Conservation (phyloP, 2,797 vertebrate species). For the Lutjanus campechanus region DNA sequence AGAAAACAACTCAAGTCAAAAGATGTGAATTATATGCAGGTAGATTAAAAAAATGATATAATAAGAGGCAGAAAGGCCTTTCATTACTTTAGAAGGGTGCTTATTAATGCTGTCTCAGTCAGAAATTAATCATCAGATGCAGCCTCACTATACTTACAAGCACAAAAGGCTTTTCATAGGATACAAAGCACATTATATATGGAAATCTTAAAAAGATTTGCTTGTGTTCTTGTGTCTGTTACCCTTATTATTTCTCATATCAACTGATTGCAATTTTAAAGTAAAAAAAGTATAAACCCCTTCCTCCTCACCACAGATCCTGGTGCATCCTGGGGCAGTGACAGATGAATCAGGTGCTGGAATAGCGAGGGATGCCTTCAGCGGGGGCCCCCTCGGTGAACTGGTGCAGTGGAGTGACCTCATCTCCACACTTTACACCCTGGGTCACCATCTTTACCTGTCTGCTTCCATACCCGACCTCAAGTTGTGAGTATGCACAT, state of each 20-base stretch:
- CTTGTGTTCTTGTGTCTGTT: not conserved
- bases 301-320: slow-evolving; percentile 73
- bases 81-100: not conserved
- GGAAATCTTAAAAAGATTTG: not conserved
- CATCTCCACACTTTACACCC: slow-evolving; percentile 90
- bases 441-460: slow-evolving; percentile 91
- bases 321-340: slow-evolving; percentile 88
- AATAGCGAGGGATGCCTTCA: slow-evolving; percentile 89
- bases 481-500: slow-evolving; percentile 26
- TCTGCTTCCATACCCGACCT: slow-evolving; percentile 87
- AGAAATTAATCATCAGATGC: not conserved
- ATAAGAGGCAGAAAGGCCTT: not conserved
- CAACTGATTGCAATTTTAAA: not conserved
- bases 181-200: not conserved
- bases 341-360: slow-evolving; percentile 88
- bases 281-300: not conserved
- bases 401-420: slow-evolving; percentile 93
- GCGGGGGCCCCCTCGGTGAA: slow-evolving; percentile 90
- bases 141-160: not conserved
- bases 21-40: not conserved
- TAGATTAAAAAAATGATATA: not conserved
- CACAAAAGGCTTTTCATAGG: not conserved
- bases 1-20: too few relatives aligned
- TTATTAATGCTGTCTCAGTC: not conserved
- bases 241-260: not conserved